A percentile compares a stretch with the other conserved stretches of the same genome.
These are phyloP conservation scores for Anas bahamensis DNA, from an alignment of 2,797 vertebrate species.

Conservation along the genomic window DNA sequence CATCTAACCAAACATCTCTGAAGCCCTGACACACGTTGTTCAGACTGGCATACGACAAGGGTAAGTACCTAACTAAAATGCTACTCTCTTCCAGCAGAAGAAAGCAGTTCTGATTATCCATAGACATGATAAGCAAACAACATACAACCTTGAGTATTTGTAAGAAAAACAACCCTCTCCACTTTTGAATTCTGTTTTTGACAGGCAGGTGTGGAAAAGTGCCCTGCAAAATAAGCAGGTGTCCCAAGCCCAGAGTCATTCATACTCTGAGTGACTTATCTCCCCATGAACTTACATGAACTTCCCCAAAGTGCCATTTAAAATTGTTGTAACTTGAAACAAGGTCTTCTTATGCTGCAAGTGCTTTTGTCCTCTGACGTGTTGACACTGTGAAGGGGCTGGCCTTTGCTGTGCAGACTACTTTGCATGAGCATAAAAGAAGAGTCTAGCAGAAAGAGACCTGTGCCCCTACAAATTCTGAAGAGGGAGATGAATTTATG, in stretches of 20 bases:
- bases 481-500: neutral
- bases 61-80: neutral
- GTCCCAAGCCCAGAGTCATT: neutral
- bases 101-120: neutral
- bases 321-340: neutral
- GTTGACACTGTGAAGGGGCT: neutral
- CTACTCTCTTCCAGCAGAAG: neutral
- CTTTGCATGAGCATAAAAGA: rapidly evolving
- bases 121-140: neutral
- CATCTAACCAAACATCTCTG: neutral
- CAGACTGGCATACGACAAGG: neutral
- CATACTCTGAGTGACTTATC: neutral
- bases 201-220: neutral
- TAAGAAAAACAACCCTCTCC: neutral
- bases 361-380: neutral
- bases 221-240: neutral
- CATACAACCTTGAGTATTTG: neutral
- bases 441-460: neutral
- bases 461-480: neutral
- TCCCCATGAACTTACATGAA: neutral
- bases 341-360: neutral
- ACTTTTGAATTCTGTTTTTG: neutral
- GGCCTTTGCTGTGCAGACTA: neutral
- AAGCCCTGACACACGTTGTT: neutral
- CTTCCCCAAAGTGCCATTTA: neutral